Evolutionary conservation across 1,140 invertebrate species (phyloP).

Genomic region (Megathymus violae): DNA sequence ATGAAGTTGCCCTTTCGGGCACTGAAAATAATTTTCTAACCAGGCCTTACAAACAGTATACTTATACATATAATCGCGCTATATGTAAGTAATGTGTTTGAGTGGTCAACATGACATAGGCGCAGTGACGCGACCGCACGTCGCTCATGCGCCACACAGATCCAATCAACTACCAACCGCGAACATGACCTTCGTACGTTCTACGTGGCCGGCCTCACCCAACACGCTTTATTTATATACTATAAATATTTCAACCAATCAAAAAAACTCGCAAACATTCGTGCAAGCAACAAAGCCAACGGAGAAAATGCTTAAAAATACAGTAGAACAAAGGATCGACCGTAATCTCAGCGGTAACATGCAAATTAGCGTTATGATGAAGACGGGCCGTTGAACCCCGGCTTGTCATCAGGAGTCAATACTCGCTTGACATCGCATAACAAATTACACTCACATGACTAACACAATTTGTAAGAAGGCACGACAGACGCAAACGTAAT

Average conservation of each 20-base stretch:
- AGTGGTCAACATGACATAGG: slow-evolving; percentile 8
- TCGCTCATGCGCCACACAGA: slow-evolving; percentile 50
- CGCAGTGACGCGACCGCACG: slow-evolving; percentile 39
- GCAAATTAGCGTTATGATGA: slow-evolving; percentile 13
- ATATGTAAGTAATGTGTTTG: not conserved
- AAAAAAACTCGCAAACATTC: too few species aligned
- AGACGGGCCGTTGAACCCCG: slow-evolving; percentile 13
- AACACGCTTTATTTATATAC: not conserved
- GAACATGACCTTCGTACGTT: slow-evolving; percentile 51
- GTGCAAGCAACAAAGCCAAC: too few species aligned
- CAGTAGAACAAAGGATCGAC: not conserved
- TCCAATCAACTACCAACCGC: slow-evolving; percentile 59
- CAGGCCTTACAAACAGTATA: too few species aligned
- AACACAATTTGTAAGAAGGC: not conserved
- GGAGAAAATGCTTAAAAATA: too few species aligned
- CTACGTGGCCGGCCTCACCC: slow-evolving; percentile 38
- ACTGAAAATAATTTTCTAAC: too few species aligned
- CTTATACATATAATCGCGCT: too few species aligned
- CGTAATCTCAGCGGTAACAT: slow-evolving; percentile 7
- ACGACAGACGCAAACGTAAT: not conserved
- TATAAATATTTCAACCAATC: too few species aligned
- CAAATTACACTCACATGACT: slow-evolving; percentile 18
- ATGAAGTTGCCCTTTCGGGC: too few species aligned
- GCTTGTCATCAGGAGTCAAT: slow-evolving; percentile 4
- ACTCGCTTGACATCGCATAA: slow-evolving; percentile 1